phyloP scores from a whole-genome alignment of 2,113 vertebrate genomes.

The Poeciliopsis prolifica region DNA sequence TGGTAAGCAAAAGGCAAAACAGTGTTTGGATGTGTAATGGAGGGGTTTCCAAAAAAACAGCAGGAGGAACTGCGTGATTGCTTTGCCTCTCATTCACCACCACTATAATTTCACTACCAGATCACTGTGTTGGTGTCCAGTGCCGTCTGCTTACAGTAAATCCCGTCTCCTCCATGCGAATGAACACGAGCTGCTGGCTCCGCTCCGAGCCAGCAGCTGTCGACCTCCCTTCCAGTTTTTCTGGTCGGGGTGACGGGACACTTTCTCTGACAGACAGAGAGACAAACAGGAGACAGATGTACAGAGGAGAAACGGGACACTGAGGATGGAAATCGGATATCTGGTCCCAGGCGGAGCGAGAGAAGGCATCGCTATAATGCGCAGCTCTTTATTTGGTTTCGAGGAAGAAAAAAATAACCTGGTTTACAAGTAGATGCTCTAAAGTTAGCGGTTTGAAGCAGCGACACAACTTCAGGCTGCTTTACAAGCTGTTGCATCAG shows the following conservation, averaged over 20 bases:
- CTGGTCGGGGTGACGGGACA: conserved; percentile 11
- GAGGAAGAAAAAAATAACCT: conserved; percentile 50
- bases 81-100: conserved; percentile 26
- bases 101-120: conserved; percentile 44
- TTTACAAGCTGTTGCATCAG: conserved; percentile 79
- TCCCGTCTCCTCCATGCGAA: conserved; percentile 7
- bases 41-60: conserved; percentile 49
- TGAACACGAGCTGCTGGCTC: conserved; percentile 5
- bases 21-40: conserved; percentile 52
- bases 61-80: conserved; percentile 40
- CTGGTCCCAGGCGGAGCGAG: conserved; percentile 64
- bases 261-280: conserved; percentile 63
- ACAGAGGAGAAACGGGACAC: conserved; percentile 64
- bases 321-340: conserved; percentile 72
- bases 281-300: conserved; percentile 74
- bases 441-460: conserved; percentile 46
- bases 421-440: conserved; percentile 49
- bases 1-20: conserved; percentile 60
- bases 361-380: conserved; percentile 75
- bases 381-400: conserved; percentile 79
- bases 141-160: neutral
- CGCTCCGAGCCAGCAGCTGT: conserved; percentile 10
- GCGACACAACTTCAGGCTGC: conserved; percentile 41
- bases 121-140: conserved; percentile 32
- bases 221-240: conserved; percentile 24